Evolutionary conservation across 2,797 vertebrate genomes (phyloP).

Genomic region (Tachyglossus aculeatus): DNA sequence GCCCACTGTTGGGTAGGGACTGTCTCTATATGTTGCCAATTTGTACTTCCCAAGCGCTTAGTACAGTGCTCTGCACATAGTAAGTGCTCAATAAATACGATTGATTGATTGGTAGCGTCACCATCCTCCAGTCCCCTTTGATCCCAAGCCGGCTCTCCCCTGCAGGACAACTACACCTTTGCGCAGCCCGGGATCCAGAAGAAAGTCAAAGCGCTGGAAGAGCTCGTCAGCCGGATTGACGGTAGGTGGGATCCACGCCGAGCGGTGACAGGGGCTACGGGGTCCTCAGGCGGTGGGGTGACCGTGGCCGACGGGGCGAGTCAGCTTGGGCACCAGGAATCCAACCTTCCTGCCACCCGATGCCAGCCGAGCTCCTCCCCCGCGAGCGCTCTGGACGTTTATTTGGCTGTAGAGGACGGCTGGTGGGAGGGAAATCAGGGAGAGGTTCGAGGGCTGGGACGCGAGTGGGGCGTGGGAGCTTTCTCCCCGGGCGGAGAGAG

Average conservation of each 20-base stretch:
- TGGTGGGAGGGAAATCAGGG: not conserved
- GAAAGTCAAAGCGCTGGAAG: constrained; percentile 96
- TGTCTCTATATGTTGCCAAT: too few relatives aligned
- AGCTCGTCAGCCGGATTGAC: constrained; percentile 95
- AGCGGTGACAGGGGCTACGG: not conserved
- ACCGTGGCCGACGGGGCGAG: too few relatives aligned
- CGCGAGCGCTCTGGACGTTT: not conserved
- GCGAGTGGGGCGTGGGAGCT: not conserved
- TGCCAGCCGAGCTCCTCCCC: too few relatives aligned
- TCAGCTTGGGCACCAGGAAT: too few relatives aligned
- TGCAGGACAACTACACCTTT: constrained; percentile 98
- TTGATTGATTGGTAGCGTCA: not conserved
- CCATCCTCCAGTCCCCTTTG: not conserved
- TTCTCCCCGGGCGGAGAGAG: too few relatives aligned
- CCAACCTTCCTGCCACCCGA: too few relatives aligned
- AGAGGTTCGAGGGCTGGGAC: too few relatives aligned
- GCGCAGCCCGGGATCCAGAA: constrained; percentile 98
- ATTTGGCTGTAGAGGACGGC: not conserved
- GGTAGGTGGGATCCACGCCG: constrained; percentile 80
- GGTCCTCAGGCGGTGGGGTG: not conserved
- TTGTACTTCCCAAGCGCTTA: not conserved
- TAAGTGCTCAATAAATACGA: not conserved
- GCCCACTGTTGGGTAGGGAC: too few relatives aligned
- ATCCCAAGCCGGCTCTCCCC: constrained; percentile 9
- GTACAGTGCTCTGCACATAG: not conserved